Base-by-base conservation (phyloP, 64 coral and sea anemone genomes). In the Montipora capricornis region DNA sequence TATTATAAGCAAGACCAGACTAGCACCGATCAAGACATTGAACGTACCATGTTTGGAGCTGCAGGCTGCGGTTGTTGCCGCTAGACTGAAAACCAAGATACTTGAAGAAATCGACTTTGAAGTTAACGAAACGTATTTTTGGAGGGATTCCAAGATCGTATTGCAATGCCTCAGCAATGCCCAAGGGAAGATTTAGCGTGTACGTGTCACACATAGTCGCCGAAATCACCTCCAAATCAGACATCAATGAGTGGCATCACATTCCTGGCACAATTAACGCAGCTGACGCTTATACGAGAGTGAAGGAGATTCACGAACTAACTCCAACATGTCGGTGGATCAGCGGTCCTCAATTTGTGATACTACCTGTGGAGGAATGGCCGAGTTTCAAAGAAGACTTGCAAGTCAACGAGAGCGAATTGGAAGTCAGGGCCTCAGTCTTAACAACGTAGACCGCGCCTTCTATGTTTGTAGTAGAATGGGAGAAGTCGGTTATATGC, bases 21-120 rank as follows among this genome's bases (percentile, higher is more conserved):
- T 87, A 17, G 20, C 84, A 2, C 87, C 85, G 13, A 79, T 57
- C 49, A 80, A 80, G 51, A 17, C 78, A 15, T 80, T 80, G 78
- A 80, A 15, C 11, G 20, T 80, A 9, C 49, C 78, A 20, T 50
- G 51, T 8, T 17, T 80, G 1, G 76, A 79, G 8, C 48, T 79
- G 49, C 76, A 79, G 5, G 76, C 4, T 10, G 60, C 13, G 13
- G 60, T 64, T 7, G 13, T 64, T 11, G 76, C 76, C 3, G 19
- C 16, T 15, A 49, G 76, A 50, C 78, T 80, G 79, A 58, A 79
- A 37, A 51, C 76, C 6, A 53, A 79, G 47, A 49, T 79, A 50
- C 51, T 79, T 3, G 47, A 49, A 50, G 48, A 79, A 51, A n/a
- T 79, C 48, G 76, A 49, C 76, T 71, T 71, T 22, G 68, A 71